These are phyloP conservation scores for Palythoa grandis DNA, from an alignment of 92 coral and sea anemone genomes.

Conservation along the genomic window DNA sequence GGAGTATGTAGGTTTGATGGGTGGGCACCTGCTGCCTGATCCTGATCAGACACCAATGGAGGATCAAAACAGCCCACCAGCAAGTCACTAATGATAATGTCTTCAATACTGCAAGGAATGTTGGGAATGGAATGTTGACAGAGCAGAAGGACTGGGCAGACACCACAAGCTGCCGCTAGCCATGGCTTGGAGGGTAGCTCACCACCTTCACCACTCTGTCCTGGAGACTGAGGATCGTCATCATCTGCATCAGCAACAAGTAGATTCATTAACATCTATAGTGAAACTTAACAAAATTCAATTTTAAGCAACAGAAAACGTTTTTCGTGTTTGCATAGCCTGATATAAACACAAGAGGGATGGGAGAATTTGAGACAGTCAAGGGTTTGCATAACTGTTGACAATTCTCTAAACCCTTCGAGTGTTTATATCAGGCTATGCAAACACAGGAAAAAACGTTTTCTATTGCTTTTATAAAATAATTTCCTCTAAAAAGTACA, in stretches of 20 bases:
- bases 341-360: too few relatives aligned
- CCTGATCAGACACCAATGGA: slow-evolving; percentile 81
- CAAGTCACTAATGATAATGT: slow-evolving; percentile 87
- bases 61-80: slow-evolving; percentile 92
- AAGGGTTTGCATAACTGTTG: too few relatives aligned
- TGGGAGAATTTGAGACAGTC: too few relatives aligned
- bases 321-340: too few relatives aligned
- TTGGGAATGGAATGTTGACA: slow-evolving; percentile 91
- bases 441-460: too few relatives aligned
- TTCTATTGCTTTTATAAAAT: too few relatives aligned
- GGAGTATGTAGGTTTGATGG: slow-evolving; percentile 44
- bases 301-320: too few relatives aligned
- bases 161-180: slow-evolving; percentile 94
- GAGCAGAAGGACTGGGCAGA: slow-evolving; percentile 89
- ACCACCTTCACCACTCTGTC: slow-evolving; percentile 55
- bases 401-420: too few relatives aligned
- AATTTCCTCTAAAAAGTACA: too few relatives aligned
- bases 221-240: slow-evolving; percentile 57
- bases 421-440: too few relatives aligned
- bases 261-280: not conserved
- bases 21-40: slow-evolving; percentile 69
- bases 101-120: slow-evolving; percentile 83
- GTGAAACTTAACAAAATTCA: too few relatives aligned
- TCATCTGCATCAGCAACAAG: slow-evolving; percentile 53
- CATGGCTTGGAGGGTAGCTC: slow-evolving; percentile 86